Evolutionary conservation across 2,797 vertebrate species (phyloP), one percentile per base, ranked within the genome.

Genomic region (Pipistrellus kuhlii): DNA sequence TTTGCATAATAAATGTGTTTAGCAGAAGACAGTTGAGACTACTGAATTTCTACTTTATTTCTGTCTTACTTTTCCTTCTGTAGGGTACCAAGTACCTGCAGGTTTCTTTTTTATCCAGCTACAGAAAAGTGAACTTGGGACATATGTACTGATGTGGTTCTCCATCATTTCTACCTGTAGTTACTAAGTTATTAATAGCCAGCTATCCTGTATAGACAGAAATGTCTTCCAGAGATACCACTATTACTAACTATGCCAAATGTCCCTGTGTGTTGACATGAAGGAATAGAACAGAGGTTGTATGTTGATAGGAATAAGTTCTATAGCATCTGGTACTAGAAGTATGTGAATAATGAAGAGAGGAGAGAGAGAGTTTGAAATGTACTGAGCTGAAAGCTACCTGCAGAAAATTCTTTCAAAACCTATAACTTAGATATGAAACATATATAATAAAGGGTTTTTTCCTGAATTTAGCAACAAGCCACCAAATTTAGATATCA

Each of bases 91-190:
- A 62, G 25, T 20, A 85, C 57, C 27, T 35, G 23, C 30, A 73
- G 25, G 44, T 21, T 46, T 38, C 35, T 69, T 57, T 46, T 27
- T 55, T 23, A 48, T 38, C 46, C 38, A 73, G 55, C 44, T 41
- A 88, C 72, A 66, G 20, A 59, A 38, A 80, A 93, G 35, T 83
- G 62, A 91, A 81, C 32, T 41, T 87, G 76, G 23, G 53, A 93
- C 20, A 55, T 4, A 55, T 21, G 8, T 30, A 71, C 1, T 71
- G 23, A 64, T 53, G 25, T 35, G 27, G 8, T 44, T 84, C 1
- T 13, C 46, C 78, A 3, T 68, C 12, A 48, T 2, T 72, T 53
- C 10, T 10, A 10, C 35, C 23, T 6, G 51, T 14, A 35, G 8
- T n/a, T n/a, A n/a, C 23, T 30, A 62, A 69, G 46, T 51, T 15